phyloP scores from a whole-genome alignment of 37 sponge, comb jelly and placozoan genomes.

The Mnemiopsis leidyi region DNA sequence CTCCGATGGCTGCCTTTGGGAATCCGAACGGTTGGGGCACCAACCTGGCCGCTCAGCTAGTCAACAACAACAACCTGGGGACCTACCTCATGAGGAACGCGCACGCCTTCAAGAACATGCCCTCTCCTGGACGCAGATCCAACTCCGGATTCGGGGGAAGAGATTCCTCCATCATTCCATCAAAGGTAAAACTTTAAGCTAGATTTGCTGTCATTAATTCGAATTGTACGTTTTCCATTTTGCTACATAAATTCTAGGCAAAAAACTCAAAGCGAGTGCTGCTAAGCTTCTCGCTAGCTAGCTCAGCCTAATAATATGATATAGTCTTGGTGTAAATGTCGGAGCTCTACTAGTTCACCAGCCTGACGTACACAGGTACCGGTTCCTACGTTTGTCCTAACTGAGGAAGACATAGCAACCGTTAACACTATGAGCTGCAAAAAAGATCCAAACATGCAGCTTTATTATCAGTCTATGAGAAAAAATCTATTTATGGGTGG shows the following conservation, averaged over 20 bases:
- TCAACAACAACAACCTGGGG: slow-evolving; percentile 9
- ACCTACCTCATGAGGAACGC: slow-evolving; percentile 49
- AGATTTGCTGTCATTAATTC: background rate
- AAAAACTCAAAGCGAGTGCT: background rate
- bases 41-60: slow-evolving; percentile 44
- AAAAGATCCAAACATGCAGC: slow-evolving; percentile 67
- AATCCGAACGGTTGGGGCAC: slow-evolving; percentile 29
- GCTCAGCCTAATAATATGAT: background rate
- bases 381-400: slow-evolving; percentile 66
- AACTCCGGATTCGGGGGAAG: background rate
- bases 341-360: background rate
- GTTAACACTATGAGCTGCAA: slow-evolving; percentile 67
- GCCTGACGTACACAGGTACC: background rate
- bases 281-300: background rate
- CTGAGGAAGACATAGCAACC: slow-evolving; percentile 65
- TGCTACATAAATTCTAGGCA: background rate
- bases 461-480: slow-evolving; percentile 66
- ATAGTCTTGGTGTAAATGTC: background rate
- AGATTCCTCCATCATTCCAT: slow-evolving; percentile 43
- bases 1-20: slow-evolving; percentile 52
- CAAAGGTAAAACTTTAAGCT: slow-evolving; percentile 16
- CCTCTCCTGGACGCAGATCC: background rate
- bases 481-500: slow-evolving; percentile 64
- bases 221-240: background rate
- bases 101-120: slow-evolving; percentile 53